Evolutionary conservation across 1,140 invertebrate species (phyloP).

Genomic region (Ectropis grisescens): DNA sequence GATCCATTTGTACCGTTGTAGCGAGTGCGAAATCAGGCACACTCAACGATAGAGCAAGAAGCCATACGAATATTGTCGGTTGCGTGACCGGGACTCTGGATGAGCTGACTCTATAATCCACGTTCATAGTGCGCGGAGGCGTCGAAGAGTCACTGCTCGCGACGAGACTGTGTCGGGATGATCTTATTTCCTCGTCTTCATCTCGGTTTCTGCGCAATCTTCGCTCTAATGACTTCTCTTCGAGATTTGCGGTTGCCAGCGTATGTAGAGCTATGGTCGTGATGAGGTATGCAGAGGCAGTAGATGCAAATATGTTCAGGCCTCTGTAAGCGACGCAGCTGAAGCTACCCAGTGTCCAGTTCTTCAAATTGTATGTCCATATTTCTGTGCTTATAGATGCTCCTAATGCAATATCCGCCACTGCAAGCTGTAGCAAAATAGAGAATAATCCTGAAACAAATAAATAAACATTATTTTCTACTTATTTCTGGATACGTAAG

Average conservation of each 20-base stretch:
- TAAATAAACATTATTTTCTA: too few species aligned
- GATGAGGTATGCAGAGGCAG: constrained; percentile 65
- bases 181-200: constrained; percentile 66
- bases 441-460: constrained; percentile 67
- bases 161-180: constrained; percentile 60
- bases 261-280: constrained; percentile 68
- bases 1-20: constrained; percentile 35
- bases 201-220: constrained; percentile 46
- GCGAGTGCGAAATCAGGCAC: constrained; percentile 67
- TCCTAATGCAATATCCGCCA: constrained; percentile 57
- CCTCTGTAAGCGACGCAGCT: constrained; percentile 65
- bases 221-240: constrained; percentile 34
- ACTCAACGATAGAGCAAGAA: constrained; percentile 67
- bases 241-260: constrained; percentile 66
- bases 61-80: constrained; percentile 69
- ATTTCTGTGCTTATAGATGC: constrained; percentile 63
- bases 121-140: constrained; percentile 55
- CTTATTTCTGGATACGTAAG: too few species aligned
- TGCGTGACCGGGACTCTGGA: constrained; percentile 54
- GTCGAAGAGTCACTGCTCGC: constrained; percentile 56
- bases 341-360: constrained; percentile 61
- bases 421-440: constrained; percentile 65
- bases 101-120: constrained; percentile 56
- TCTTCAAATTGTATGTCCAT: constrained; percentile 51
- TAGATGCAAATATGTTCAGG: constrained; percentile 64